These are phyloP conservation scores for Spodoptera picta DNA, from an alignment of 2,888 invertebrate species.

Conservation along the genomic window DNA sequence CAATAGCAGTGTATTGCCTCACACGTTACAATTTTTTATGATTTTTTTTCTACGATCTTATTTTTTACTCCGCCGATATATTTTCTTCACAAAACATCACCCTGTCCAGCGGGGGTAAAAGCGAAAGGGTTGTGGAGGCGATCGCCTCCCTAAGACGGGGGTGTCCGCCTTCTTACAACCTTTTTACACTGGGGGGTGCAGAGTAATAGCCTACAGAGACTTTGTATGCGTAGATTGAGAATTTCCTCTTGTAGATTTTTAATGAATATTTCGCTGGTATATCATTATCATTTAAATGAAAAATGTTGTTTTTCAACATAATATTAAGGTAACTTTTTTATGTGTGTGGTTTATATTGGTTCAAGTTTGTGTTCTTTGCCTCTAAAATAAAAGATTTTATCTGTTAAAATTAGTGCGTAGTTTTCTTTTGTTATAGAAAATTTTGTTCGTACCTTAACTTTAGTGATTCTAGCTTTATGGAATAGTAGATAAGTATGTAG, in stretches of 20 bases:
- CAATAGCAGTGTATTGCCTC: too few species aligned
- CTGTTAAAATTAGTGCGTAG: too few species aligned
- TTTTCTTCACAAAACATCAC: conserved; percentile 70
- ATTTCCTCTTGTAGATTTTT: conserved; percentile 64
- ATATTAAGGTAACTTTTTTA: conserved; percentile 8
- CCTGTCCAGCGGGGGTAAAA: conserved; percentile 85
- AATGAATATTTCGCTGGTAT: conserved; percentile 59
- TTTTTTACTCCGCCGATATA: conserved; percentile 33
- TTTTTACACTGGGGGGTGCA: conserved; percentile 86
- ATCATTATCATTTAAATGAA: conserved; percentile 60
- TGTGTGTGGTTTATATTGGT: conserved; percentile 23
- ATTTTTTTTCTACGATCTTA: too few species aligned
- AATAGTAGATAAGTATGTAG: too few species aligned
- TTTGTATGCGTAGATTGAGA: conserved; percentile 65
- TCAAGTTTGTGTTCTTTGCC: not conserved
- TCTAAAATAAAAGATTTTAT: not conserved
- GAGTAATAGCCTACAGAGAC: conserved; percentile 81
- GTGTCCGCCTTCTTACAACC: conserved; percentile 88
- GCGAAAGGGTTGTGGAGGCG: conserved; percentile 88
- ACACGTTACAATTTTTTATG: too few species aligned
- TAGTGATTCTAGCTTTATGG: too few species aligned
- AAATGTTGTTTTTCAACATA: conserved; percentile 43
- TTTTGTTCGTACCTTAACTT: too few species aligned
- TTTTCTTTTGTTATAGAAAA: too few species aligned
- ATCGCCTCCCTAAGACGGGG: conserved; percentile 76